Evolutionary conservation across 2,797 vertebrate genomes (phyloP), one percentile per base, ranked within the genome.

Genomic region (Poeciliopsis turneri): DNA sequence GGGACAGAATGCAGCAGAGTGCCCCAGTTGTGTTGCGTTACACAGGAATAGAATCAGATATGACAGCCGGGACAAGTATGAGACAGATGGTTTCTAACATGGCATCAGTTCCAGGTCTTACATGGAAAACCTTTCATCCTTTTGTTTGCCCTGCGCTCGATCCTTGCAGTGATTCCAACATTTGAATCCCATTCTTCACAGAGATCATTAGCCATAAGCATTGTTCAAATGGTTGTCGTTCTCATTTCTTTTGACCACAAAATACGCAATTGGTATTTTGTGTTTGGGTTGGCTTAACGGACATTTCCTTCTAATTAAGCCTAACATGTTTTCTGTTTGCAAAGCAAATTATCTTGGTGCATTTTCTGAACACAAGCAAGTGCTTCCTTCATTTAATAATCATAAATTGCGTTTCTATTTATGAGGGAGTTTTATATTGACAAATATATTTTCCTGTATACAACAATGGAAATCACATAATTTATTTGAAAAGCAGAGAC

Each of bases 41-140:
- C 92, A 87, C 95, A 95, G 95, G 93, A 96, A 97, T 96, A 96
- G 92, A 97, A 97, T 97, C 95, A 95, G 95, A 95, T 94, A 96
- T 96, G 96, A 97, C 96, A 97, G 96, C 94, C 94, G 89, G 94
- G 95, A 97, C 96, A 96, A 96, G 95, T 96, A 92, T 92, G 94
- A 97, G 94, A 95, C 97, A 97, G 97, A 97, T 97, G 97, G 96
- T 95, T 96, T 95, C 95, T 96, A 96, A 97, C 95, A 95, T 95
- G 96, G 95, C 96, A 96, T 97, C 96, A 95, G 95, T 97, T 97
- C 96, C 95, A 97, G 95, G 93, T 97, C 94, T 95, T 92, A 95
- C 94, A 96, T 94, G 91, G 93, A 95, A 95, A 89, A 95, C 88
- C 94, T 96, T 97, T 97, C 95, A 96, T 97, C 95, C 94, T 95